These are phyloP conservation scores for Camelus bactrianus DNA, from an alignment of 2,113 vertebrate genomes.

Conservation along the genomic window DNA sequence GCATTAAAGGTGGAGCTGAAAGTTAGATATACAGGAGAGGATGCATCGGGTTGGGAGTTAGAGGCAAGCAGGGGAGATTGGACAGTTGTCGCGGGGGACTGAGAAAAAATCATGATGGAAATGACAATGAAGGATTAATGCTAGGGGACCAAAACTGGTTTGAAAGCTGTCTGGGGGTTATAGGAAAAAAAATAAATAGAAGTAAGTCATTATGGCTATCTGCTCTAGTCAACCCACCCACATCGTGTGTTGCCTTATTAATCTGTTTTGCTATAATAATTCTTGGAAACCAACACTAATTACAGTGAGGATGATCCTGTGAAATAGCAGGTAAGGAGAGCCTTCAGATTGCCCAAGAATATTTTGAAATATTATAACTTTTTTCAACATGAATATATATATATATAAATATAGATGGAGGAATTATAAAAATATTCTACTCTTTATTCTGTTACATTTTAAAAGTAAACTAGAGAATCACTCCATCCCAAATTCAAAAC, in stretches of 20 bases:
- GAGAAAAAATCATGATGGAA: too few species aligned
- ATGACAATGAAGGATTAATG: not conserved
- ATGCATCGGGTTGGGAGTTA: not conserved
- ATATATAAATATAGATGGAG: not conserved
- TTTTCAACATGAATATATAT: not conserved
- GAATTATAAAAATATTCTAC: not conserved
- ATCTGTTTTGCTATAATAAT: not conserved
- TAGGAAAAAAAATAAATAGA: not conserved
- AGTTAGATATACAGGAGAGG: not conserved
- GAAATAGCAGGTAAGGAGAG: not conserved
- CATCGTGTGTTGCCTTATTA: not conserved
- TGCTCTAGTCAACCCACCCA: not conserved
- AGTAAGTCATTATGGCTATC: not conserved
- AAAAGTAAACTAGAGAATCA: not conserved
- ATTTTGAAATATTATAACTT: not conserved
- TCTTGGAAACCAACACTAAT: not conserved
- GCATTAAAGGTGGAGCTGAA: not conserved
- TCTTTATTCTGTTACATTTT: not conserved
- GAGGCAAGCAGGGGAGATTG: not conserved
- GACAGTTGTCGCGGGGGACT: too few species aligned
- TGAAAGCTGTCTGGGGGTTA: not conserved
- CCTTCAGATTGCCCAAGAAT: not conserved
- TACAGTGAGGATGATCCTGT: not conserved
- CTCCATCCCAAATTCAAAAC: not conserved
- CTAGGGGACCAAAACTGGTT: not conserved